phyloP scores from a whole-genome alignment of 2,113 vertebrate genomes.

The Xenus cinereus region DNA sequence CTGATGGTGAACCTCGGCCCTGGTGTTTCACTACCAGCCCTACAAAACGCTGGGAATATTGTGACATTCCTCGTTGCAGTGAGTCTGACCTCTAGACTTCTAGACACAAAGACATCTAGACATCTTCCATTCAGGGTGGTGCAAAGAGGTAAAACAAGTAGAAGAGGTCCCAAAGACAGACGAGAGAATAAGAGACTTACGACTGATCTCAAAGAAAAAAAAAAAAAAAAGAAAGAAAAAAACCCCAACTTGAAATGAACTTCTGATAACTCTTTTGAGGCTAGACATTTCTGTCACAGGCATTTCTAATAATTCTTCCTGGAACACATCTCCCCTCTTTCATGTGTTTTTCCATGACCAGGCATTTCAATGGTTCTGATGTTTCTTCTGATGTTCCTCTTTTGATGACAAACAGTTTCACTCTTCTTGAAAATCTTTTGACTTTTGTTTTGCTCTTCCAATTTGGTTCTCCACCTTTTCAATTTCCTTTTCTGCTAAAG shows the following conservation, averaged over 20 bases:
- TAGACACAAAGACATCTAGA: background rate
- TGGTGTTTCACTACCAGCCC: slow-evolving; percentile 90
- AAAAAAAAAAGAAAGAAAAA: background rate
- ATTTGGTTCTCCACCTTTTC: background rate
- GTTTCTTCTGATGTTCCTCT: background rate
- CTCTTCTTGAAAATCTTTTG: background rate
- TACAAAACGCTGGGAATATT: slow-evolving; percentile 88
- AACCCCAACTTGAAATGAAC: background rate
- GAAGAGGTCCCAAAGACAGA: background rate
- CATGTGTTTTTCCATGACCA: background rate
- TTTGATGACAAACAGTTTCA: background rate
- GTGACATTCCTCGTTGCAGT: slow-evolving; percentile 87
- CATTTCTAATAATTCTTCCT: background rate
- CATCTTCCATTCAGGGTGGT: background rate
- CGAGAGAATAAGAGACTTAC: background rate
- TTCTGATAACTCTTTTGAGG: background rate
- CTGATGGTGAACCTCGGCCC: slow-evolving; percentile 87
- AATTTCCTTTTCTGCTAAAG: background rate
- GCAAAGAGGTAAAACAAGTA: background rate
- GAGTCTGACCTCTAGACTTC: slow-evolving; percentile 51
- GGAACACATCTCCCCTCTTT: background rate
- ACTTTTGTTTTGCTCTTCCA: background rate
- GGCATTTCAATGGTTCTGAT: background rate
- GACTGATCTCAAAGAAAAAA: background rate
- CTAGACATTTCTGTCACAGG: background rate